Evolutionary conservation across 2,113 vertebrate genomes (phyloP).

Genomic region (Onychostoma macrolepis): DNA sequence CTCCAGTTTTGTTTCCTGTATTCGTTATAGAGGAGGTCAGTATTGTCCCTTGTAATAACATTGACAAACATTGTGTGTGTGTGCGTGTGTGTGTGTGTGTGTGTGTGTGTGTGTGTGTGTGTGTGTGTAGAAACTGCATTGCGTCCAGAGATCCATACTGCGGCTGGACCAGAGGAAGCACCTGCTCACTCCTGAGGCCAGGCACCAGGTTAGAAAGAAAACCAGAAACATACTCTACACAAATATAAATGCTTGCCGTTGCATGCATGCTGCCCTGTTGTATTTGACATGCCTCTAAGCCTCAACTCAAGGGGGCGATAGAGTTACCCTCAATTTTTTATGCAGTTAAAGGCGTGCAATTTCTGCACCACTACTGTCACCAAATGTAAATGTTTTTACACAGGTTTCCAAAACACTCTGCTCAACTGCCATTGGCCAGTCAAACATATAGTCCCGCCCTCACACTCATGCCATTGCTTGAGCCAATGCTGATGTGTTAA

Average conservation of each 20-base stretch:
- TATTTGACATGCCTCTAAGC: background rate
- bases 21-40: background rate
- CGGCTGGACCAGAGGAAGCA: slow-evolving; percentile 89
- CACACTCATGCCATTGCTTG: background rate
- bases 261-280: background rate
- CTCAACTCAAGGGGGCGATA: background rate
- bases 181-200: slow-evolving; percentile 88
- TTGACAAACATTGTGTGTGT: background rate
- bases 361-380: background rate
- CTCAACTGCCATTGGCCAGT: background rate
- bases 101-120: slow-evolving; percentile 40
- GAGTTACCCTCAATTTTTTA: background rate
- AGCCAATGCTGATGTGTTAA: background rate
- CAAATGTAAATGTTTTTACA: background rate
- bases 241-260: background rate
- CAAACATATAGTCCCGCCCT: background rate
- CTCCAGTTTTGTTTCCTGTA: slow-evolving; percentile 18
- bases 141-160: slow-evolving; percentile 94
- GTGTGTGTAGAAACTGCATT: slow-evolving; percentile 83
- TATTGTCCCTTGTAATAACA: slow-evolving; percentile 21
- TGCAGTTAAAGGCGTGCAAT: too few relatives aligned
- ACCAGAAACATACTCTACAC: background rate
- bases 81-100: slow-evolving; percentile 37
- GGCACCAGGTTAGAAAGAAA: slow-evolving; percentile 82
- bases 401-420: background rate